A percentile compares a stretch with the other conserved stretches of the same genome.
Conservation (phyloP, 2,888 invertebrate genomes). For the Leptopilina syphax region DNA sequence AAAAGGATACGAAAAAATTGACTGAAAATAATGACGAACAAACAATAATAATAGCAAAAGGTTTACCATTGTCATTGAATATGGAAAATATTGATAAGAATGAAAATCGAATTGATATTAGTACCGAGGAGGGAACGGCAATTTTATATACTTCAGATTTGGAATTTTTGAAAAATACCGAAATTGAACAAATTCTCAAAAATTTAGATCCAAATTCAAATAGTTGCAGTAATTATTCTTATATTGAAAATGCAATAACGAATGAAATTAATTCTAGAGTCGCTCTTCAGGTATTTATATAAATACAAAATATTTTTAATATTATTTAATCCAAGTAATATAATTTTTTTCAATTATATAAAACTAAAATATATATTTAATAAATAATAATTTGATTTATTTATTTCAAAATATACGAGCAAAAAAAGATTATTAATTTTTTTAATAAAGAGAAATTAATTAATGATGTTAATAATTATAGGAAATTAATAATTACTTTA, state of each 20-base stretch:
- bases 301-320: conserved; percentile 55
- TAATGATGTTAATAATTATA: no score
- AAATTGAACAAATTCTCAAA: conserved; percentile 51
- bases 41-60: neutral
- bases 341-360: no score
- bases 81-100: neutral
- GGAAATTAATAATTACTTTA: no score
- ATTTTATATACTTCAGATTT: conserved; percentile 63
- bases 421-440: conserved; percentile 66
- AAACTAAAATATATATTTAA: no score
- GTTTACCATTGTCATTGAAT: conserved; percentile 3
- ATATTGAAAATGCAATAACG: conserved; percentile 76
- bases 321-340: no score
- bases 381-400: no score
- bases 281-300: conserved; percentile 74
- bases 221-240: conserved; percentile 71
- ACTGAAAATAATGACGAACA: neutral
- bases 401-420: conserved; percentile 33
- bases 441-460: no score
- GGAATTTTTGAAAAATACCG: conserved; percentile 66
- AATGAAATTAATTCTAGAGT: conserved; percentile 77
- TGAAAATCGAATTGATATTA: conserved; percentile 58
- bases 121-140: conserved; percentile 65
- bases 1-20: neutral
- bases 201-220: conserved; percentile 60